phyloP scores from a whole-genome alignment of 2,113 vertebrate species.

The Caracal caracal region DNA sequence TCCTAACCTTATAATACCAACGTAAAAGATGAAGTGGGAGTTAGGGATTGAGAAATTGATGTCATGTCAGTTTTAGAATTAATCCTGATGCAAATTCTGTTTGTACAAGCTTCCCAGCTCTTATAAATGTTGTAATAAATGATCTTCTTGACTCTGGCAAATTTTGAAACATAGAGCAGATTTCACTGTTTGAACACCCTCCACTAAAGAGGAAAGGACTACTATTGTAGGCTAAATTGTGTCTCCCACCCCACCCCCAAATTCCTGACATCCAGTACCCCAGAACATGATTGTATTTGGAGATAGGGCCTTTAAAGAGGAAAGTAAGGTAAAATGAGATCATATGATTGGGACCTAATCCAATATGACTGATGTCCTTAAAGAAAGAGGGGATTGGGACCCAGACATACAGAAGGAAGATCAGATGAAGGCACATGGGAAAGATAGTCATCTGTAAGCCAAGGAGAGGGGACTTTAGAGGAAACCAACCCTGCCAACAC shows the following conservation, averaged over 20 bases:
- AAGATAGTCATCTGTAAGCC: not conserved
- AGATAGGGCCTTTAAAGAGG: not conserved
- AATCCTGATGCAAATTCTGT: not conserved
- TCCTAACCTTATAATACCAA: not conserved
- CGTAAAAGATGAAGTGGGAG: not conserved
- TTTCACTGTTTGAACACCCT: not conserved
- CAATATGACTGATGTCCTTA: not conserved
- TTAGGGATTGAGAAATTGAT: not conserved
- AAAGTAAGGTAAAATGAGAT: not conserved
- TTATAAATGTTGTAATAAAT: not conserved
- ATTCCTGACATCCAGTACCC: not conserved
- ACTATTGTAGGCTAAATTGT: not conserved
- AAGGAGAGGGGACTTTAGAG: not conserved
- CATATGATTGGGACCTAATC: not conserved
- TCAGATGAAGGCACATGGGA: not conserved
- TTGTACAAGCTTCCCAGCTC: not conserved
- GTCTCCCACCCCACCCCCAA: not conserved
- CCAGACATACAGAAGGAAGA: not conserved
- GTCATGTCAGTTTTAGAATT: not conserved
- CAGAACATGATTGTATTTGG: not conserved
- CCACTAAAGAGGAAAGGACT: not conserved
- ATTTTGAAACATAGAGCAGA: not conserved
- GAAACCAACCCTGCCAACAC: not conserved
- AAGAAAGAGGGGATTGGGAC: not conserved
- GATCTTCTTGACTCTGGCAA: not conserved